Evolutionary conservation across 2,888 invertebrate species (phyloP).

Genomic region (Agriopis aurantiaria): DNA sequence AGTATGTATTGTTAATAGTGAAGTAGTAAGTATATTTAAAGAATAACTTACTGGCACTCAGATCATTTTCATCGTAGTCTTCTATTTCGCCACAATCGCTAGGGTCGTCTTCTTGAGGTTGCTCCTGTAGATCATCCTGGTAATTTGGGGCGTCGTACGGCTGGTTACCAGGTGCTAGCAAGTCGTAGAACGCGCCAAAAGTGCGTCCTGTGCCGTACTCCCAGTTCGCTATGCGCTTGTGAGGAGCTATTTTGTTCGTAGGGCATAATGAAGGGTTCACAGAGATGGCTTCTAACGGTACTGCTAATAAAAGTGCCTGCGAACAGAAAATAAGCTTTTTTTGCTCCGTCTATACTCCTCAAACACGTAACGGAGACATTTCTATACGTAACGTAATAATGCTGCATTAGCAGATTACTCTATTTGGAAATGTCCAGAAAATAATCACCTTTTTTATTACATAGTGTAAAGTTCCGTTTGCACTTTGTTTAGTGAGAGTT

Average conservation of each 20-base stretch:
- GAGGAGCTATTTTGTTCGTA: constrained; percentile 80
- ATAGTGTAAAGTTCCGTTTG: too few relatives aligned
- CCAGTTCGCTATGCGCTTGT: constrained; percentile 57
- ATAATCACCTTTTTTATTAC: too few relatives aligned
- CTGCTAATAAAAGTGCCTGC: constrained; percentile 54
- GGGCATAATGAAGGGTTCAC: constrained; percentile 73
- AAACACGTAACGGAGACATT: too few relatives aligned
- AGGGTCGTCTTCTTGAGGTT: constrained; percentile 70
- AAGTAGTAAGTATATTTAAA: too few relatives aligned
- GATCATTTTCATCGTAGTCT: constrained; percentile 79
- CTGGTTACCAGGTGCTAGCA: constrained; percentile 59
- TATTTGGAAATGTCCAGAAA: too few relatives aligned
- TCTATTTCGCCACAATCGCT: constrained; percentile 80
- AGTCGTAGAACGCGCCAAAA: constrained; percentile 67
- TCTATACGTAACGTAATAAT: too few relatives aligned
- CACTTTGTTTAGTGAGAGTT: too few relatives aligned
- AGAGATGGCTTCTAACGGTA: constrained; percentile 64
- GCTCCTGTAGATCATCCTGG: constrained; percentile 64
- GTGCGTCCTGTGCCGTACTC: constrained; percentile 62
- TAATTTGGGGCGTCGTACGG: constrained; percentile 51
- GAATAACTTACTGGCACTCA: constrained; percentile 70
- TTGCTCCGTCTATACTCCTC: too few relatives aligned
- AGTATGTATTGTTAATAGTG: too few relatives aligned
- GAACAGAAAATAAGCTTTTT: constrained; percentile 32
- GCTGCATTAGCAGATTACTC: too few relatives aligned